phyloP scores from a whole-genome alignment of 1,140 invertebrate genomes.

The Tribolium castaneum region DNA sequence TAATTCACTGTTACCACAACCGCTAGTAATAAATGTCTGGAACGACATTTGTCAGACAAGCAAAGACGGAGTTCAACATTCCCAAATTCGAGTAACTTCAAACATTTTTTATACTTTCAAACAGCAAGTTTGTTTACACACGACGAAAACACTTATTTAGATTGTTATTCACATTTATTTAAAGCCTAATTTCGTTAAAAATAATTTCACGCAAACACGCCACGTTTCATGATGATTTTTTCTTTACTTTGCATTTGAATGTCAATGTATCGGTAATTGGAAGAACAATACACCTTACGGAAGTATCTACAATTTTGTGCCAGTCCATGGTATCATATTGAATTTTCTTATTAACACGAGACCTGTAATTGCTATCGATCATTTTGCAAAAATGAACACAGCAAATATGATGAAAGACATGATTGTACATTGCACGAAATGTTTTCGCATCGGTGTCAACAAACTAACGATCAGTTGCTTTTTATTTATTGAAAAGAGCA shows the following conservation, averaged over 20 bases:
- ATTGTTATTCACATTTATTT: constrained; percentile 15
- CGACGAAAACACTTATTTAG: neutral
- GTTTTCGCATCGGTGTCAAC: neutral
- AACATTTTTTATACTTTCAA: neutral
- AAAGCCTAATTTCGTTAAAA: neutral
- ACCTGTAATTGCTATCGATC: neutral
- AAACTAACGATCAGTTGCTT: neutral
- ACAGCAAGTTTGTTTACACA: no score
- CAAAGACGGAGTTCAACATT: constrained; percentile 1
- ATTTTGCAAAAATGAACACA: neutral
- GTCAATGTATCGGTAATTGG: neutral
- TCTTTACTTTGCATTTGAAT: constrained; percentile 2
- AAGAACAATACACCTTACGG: constrained; percentile 10
- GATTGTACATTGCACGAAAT: neutral
- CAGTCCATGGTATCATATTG: neutral
- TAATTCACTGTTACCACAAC: constrained; percentile 13
- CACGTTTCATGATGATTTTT: neutral
- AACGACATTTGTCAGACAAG: constrained; percentile 9
- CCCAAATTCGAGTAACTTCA: neutral
- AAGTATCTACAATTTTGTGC: constrained; percentile 2
- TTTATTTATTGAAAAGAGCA: neutral
- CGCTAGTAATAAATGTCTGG: constrained; percentile 11
- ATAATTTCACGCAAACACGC: neutral
- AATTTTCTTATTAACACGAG: neutral
- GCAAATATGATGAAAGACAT: neutral